These are phyloP conservation scores for Pao palembangensis DNA, from an alignment of 2,113 vertebrate species.

Conservation along the genomic window DNA sequence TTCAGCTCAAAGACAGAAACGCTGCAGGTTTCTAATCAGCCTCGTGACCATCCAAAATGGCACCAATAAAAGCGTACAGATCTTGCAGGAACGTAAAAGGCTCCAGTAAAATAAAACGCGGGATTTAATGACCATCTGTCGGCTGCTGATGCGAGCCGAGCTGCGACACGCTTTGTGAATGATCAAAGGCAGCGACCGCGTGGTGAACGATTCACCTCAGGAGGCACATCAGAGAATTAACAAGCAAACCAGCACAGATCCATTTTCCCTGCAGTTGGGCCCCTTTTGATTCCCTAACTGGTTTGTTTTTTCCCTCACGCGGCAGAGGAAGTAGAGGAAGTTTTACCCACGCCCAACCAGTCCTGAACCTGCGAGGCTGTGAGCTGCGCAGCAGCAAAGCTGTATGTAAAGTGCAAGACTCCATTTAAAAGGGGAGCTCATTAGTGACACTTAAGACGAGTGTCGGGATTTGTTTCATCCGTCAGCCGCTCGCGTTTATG, in stretches of 20 bases:
- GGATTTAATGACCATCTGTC: constrained; percentile 78
- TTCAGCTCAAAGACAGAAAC: not conserved
- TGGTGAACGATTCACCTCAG: constrained; percentile 59
- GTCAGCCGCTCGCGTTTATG: constrained; percentile 42
- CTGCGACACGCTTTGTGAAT: constrained; percentile 61
- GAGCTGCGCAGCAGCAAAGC: constrained; percentile 16
- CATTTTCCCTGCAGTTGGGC: constrained; percentile 51
- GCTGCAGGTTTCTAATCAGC: constrained; percentile 65
- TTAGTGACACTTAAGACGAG: constrained; percentile 28
- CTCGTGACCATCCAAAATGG: constrained; percentile 55
- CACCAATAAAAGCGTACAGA: constrained; percentile 69
- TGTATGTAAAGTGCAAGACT: constrained; percentile 45
- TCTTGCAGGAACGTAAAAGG: constrained; percentile 66
- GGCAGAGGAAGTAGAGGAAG: not conserved
- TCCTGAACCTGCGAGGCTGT: constrained; percentile 9
- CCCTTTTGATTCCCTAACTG: constrained; percentile 44
- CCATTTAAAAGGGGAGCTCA: constrained; percentile 38
- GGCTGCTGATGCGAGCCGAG: constrained; percentile 60
- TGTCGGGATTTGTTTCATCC: constrained; percentile 19
- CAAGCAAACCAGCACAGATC: constrained; percentile 58
- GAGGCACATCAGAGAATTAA: constrained; percentile 60
- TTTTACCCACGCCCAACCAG: constrained; percentile 9
- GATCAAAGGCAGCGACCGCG: constrained; percentile 67
- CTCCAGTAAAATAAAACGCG: constrained; percentile 73
- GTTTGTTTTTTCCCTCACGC: constrained; percentile 11